These are phyloP conservation scores for Hippocampus barbouri DNA, from an alignment of 2,113 vertebrate species.

Conservation along the genomic window DNA sequence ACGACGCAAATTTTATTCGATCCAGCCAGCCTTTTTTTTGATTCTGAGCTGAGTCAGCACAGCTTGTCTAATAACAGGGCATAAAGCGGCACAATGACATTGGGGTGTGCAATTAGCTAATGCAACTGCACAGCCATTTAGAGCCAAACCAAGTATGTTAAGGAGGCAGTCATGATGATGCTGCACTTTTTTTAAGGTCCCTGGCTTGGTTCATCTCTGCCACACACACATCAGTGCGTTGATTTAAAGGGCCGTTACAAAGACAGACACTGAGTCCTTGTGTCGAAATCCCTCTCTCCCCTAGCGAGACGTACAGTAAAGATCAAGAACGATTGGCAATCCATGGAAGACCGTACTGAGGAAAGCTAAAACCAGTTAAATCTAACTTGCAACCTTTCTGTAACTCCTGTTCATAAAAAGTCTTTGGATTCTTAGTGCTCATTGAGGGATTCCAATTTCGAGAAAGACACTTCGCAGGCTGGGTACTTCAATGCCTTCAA, in stretches of 20 bases:
- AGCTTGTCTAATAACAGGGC: slow-evolving; percentile 28
- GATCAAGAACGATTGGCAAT: slow-evolving; percentile 36
- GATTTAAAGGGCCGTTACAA: slow-evolving; percentile 23
- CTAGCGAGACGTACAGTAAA: slow-evolving; percentile 9
- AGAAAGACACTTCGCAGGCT: too few relatives aligned
- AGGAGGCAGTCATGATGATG: slow-evolving; percentile 44
- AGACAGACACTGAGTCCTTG: neutral
- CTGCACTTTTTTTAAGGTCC: slow-evolving; percentile 39
- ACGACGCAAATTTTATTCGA: neutral
- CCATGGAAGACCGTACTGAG: neutral
- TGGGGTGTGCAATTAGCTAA: slow-evolving; percentile 55
- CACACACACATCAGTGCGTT: neutral
- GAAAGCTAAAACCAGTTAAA: neutral
- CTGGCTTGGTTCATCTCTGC: slow-evolving; percentile 8
- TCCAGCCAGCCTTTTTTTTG: neutral
- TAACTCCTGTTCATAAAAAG: neutral
- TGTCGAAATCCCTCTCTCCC: neutral
- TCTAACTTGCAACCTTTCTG: neutral
- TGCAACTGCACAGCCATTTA: slow-evolving; percentile 41
- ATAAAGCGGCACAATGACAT: slow-evolving; percentile 31
- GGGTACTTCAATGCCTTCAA: too few relatives aligned
- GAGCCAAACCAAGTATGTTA: slow-evolving; percentile 29
- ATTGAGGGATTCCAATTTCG: too few relatives aligned
- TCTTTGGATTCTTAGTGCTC: too few relatives aligned
- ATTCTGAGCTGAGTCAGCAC: slow-evolving; percentile 26